Conservation (phyloP, 53 echinoderm and acorn worm species). For the Patiria pectinifera region DNA sequence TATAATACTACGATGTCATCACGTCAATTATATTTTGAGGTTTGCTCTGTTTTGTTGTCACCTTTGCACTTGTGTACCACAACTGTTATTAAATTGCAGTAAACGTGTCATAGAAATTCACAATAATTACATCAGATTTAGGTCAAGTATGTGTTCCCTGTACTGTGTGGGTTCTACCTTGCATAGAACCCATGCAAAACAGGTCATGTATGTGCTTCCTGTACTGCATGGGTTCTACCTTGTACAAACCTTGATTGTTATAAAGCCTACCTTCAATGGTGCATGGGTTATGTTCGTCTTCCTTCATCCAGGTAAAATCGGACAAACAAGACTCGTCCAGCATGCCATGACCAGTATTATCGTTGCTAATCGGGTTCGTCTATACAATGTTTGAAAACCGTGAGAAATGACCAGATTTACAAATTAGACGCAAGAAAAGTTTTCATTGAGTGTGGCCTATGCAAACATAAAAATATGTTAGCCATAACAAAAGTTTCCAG, state of each 20-base stretch:
- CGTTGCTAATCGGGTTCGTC: slow-evolving; percentile 3
- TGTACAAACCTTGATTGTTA: background rate
- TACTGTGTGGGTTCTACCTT: background rate
- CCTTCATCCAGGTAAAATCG: slow-evolving; percentile 47
- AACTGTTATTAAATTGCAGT: too few species aligned
- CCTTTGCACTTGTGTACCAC: too few species aligned
- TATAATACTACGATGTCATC: too few species aligned
- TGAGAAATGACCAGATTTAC: background rate
- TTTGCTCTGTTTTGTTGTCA: too few species aligned
- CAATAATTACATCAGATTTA: too few species aligned
- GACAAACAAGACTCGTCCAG: slow-evolving; percentile 10
- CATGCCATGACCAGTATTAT: slow-evolving; percentile 22
- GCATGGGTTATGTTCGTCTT: slow-evolving; percentile 30
- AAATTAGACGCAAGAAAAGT: too few species aligned
- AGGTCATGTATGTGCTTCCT: background rate
- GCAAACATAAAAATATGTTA: too few species aligned
- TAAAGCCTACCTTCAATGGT: slow-evolving; percentile 37
- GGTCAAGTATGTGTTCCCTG: background rate
- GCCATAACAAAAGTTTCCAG: too few species aligned
- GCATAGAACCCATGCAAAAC: background rate
- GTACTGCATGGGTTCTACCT: slow-evolving; percentile 3
- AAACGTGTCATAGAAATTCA: too few species aligned
- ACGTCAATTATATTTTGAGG: too few species aligned
- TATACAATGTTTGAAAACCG: background rate
- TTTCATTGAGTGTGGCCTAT: too few species aligned